Percentiles rank a stretch among this genome's conserved stretches.
These are phyloP conservation scores for Lasioglossum baleicum DNA, from an alignment of 1,140 invertebrate genomes.

Conservation along the genomic window DNA sequence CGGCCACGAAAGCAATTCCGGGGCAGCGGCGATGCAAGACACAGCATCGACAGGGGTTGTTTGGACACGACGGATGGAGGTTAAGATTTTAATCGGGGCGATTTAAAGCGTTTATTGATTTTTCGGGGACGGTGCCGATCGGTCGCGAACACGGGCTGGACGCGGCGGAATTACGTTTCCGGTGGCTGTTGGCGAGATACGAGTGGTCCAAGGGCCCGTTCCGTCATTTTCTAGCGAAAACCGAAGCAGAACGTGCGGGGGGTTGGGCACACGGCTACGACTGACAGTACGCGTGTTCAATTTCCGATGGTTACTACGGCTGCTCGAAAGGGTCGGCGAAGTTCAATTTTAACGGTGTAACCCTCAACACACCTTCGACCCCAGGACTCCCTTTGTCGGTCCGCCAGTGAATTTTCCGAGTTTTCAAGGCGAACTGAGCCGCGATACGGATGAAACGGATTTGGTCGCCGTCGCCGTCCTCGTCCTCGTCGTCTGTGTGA, in stretches of 20 bases:
- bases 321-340: slow-evolving; percentile 69
- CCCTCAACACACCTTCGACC: slow-evolving; percentile 58
- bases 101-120: slow-evolving; percentile 55
- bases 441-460: slow-evolving; percentile 39
- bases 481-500: slow-evolving; percentile 11
- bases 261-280: slow-evolving; percentile 16
- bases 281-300: slow-evolving; percentile 67
- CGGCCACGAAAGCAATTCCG: not conserved
- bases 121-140: slow-evolving; percentile 43
- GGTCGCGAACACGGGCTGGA: slow-evolving; percentile 34
- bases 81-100: slow-evolving; percentile 28
- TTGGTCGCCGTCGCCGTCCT: slow-evolving; percentile 10
- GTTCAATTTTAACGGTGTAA: slow-evolving; percentile 72
- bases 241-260: not conserved
- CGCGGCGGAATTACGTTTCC: slow-evolving; percentile 51
- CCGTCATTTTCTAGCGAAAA: slow-evolving; percentile 51
- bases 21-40: not conserved
- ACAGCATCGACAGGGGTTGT: not conserved
- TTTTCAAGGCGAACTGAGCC: slow-evolving; percentile 49
- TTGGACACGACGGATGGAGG: not conserved
- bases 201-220: slow-evolving; percentile 43
- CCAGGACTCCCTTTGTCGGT: slow-evolving; percentile 64
- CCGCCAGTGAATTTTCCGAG: slow-evolving; percentile 61
- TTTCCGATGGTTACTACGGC: slow-evolving; percentile 72
- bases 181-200: slow-evolving; percentile 24